Base-by-base conservation (phyloP, 1,140 invertebrate genomes). In the Cotesia vestalis region DNA sequence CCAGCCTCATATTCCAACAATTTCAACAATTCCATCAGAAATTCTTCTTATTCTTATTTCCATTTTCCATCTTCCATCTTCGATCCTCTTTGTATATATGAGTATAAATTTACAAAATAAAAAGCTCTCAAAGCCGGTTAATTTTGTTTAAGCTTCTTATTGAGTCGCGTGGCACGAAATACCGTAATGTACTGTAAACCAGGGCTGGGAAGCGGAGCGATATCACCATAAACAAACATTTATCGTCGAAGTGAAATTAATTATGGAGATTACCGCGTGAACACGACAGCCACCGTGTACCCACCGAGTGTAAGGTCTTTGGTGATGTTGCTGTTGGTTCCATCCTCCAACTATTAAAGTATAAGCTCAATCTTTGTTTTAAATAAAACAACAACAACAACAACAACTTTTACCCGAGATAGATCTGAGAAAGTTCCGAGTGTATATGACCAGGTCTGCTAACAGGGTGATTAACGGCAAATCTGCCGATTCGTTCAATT, bases 401-500 rank as follows among this genome's bases (percentile, higher is more conserved):
- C 27, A 27, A 27, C 27, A 27, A 27, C 40, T 46, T 9, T 46
- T 6, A 9, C 8, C 40, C 40, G 2, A 6, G 38, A 40, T 40
- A 40, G 5, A 40, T 40, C 38, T 40, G 9, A 40, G 40, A 6
- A 46, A 46, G 6, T 46, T 9, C 6, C 6, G 11, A 46, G 6
- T 46, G 40, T 46, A 46, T 46, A 46, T 46, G 40, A 46, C 40
- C 5, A 8, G 17, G 17, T 17, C 17, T 17, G 17, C 17, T 17
- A 17, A 17, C 17, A 17, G 40, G 11, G 40, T 46, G 11, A 75
- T 75, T 66, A 75, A 75, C 71, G 74, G 59, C 72, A 71, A 71
- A 67, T 73, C 71, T 61, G 71, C 68, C 14, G 71, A 69, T 73
- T 73, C 63, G 71, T 75, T 75, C 78, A 80, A 81, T 79, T 81